Conservation (phyloP, 2,888 invertebrate genomes). For the Tinea semifulvella region DNA sequence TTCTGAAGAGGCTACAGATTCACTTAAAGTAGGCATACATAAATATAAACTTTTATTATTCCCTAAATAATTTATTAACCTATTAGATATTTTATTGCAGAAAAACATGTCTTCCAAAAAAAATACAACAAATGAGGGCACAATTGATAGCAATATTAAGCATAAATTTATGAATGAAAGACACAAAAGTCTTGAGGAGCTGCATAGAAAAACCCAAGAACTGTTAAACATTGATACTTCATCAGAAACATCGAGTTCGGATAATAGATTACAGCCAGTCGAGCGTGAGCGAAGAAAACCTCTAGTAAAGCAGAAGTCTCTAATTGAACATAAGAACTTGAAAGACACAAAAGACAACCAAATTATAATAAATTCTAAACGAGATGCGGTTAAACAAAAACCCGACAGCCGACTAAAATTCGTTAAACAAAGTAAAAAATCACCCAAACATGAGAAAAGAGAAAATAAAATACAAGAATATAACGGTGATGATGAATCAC, state of each 20-base stretch:
- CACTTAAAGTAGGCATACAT: neutral
- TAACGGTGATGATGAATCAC: neutral
- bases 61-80: too few species aligned
- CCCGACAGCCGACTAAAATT: constrained; percentile 18
- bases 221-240: constrained; percentile 43
- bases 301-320: neutral
- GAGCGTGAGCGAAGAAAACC: neutral
- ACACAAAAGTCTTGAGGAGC: constrained; percentile 40
- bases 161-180: constrained; percentile 23
- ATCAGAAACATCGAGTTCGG: constrained; percentile 36
- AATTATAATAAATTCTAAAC: neutral
- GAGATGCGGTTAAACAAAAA: constrained; percentile 21
- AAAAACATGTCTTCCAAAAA: too few species aligned
- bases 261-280: constrained; percentile 15
- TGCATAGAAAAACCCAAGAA: constrained; percentile 53
- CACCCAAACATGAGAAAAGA: constrained; percentile 18
- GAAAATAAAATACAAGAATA: constrained; percentile 18
- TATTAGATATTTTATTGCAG: neutral
- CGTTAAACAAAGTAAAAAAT: constrained; percentile 15
- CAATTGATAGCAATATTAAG: neutral
- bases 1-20: neutral
- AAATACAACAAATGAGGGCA: neutral
- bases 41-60: too few species aligned
- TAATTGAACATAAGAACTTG: neutral
- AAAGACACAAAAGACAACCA: neutral